Conservation (phyloP, 2,888 invertebrate species). For the Apodemia duryi region DNA sequence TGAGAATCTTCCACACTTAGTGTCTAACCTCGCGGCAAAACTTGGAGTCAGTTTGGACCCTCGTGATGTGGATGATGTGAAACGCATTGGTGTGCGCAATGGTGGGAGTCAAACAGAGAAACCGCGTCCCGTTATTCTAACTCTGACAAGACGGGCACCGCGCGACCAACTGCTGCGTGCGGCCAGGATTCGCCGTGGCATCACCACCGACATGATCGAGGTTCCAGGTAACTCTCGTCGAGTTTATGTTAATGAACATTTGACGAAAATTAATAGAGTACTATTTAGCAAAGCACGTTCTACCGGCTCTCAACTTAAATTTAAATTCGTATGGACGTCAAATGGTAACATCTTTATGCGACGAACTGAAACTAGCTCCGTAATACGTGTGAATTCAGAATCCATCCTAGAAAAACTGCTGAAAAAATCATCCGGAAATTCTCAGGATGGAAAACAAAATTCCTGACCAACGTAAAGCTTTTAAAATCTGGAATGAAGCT, state of each 20-base stretch:
- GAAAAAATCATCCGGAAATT: neutral
- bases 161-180: conserved; percentile 1
- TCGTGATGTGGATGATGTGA: neutral
- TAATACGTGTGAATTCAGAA: neutral
- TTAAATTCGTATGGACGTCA: conserved; percentile 5
- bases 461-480: too few relatives aligned
- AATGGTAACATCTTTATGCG: conserved; percentile 2
- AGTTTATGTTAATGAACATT: conserved; percentile 2
- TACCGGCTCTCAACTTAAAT: neutral
- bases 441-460: neutral
- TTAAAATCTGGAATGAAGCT: too few relatives aligned
- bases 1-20: neutral
- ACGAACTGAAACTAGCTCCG: conserved; percentile 5
- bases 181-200: conserved; percentile 1
- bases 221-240: neutral
- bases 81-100: neutral
- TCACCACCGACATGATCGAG: neutral
- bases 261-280: conserved; percentile 1
- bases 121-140: neutral
- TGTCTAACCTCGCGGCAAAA: neutral
- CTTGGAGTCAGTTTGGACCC: neutral
- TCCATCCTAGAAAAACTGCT: neutral
- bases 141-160: neutral
- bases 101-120: neutral
- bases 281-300: neutral